phyloP scores from a whole-genome alignment of 2,888 invertebrate genomes.

The Xylota segnis region DNA sequence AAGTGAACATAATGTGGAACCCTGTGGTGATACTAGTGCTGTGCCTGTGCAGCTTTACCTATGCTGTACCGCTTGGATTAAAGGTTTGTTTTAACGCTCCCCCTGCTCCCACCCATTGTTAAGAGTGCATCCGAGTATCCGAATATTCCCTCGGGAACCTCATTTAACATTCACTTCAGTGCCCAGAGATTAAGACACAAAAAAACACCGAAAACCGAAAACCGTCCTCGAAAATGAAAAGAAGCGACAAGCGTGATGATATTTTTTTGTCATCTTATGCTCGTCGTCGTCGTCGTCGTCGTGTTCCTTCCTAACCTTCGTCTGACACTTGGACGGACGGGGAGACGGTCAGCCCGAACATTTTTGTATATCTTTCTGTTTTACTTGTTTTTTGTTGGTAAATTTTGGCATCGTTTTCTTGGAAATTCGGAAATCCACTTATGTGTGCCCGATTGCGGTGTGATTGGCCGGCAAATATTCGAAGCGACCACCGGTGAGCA shows the following conservation, averaged over 20 bases:
- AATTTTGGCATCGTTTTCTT: slow-evolving; percentile 47
- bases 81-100: slow-evolving; percentile 81
- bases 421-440: slow-evolving; percentile 66
- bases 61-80: slow-evolving; percentile 81
- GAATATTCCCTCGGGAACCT: slow-evolving; percentile 47
- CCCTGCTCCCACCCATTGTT: background rate
- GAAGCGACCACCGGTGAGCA: slow-evolving; percentile 29
- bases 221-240: slow-evolving; percentile 60
- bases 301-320: slow-evolving; percentile 34
- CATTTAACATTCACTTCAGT: slow-evolving; percentile 68
- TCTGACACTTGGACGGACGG: slow-evolving; percentile 31
- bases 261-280: slow-evolving; percentile 61
- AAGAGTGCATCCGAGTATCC: slow-evolving; percentile 54
- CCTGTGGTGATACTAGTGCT: slow-evolving; percentile 79
- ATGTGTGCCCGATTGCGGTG: slow-evolving; percentile 40
- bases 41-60: slow-evolving; percentile 80
- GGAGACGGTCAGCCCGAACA: slow-evolving; percentile 5
- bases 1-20: slow-evolving; percentile 80
- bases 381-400: slow-evolving; percentile 25
- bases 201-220: background rate
- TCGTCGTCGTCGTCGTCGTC: slow-evolving; percentile 4
- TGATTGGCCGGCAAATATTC: slow-evolving; percentile 65
- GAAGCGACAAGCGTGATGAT: slow-evolving; percentile 73
- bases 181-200: slow-evolving; percentile 46
- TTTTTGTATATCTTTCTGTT: slow-evolving; percentile 20